phyloP scores from a whole-genome alignment of 2,888 invertebrate genomes.

The Cartodere bifasciata region DNA sequence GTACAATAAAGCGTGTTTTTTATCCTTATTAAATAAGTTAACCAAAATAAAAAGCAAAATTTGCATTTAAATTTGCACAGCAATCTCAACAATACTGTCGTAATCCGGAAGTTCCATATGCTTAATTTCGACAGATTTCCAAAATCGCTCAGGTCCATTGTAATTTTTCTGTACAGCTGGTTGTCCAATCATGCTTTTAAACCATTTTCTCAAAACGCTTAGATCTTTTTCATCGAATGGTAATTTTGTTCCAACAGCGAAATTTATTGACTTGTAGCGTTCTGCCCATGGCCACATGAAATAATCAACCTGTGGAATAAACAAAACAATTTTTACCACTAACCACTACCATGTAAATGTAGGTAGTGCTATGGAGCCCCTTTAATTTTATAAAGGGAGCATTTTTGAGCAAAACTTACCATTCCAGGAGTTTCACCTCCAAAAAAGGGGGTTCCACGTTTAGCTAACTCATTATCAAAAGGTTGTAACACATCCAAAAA shows the following conservation, averaged over 20 bases:
- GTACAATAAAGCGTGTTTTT: no score
- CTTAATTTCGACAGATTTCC: conserved; percentile 25
- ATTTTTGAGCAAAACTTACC: conserved; percentile 13
- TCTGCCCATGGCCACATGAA: conserved; percentile 33
- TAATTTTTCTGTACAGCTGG: conserved; percentile 22
- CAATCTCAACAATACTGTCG: no score
- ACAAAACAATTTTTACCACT: conserved; percentile 7
- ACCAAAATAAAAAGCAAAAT: no score
- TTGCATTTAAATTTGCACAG: no score
- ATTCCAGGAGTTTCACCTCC: conserved; percentile 29
- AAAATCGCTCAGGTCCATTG: conserved; percentile 24
- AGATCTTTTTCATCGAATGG: conserved; percentile 23
- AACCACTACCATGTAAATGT: no score
- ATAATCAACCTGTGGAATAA: conserved; percentile 24
- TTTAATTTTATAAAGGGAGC: background rate
- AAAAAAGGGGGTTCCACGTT: conserved; percentile 24
- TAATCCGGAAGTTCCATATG: no score
- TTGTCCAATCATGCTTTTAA: conserved; percentile 22
- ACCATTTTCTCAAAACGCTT: conserved; percentile 23
- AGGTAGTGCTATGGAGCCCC: no score
- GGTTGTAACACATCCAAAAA: conserved; percentile 23
- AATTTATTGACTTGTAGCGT: conserved; percentile 20
- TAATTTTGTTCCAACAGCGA: conserved; percentile 22
- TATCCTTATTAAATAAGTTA: no score
- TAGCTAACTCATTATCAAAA: conserved; percentile 26